Conservation (phyloP, 2,888 invertebrate genomes). For the Pomacea canaliculata region DNA sequence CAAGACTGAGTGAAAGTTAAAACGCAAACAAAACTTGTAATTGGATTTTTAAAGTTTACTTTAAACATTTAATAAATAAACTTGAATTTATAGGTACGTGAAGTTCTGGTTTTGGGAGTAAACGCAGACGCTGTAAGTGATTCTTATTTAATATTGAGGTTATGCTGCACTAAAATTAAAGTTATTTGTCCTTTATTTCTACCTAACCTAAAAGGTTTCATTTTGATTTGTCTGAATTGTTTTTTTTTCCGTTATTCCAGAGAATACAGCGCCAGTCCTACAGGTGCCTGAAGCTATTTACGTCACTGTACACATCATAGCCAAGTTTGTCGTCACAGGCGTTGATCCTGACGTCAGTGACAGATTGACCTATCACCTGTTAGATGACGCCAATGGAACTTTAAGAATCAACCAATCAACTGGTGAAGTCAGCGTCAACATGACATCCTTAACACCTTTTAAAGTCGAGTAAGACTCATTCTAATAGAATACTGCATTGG, state of each 20-base stretch:
- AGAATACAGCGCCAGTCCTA: background rate
- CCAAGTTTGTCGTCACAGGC: background rate
- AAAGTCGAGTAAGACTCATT: background rate
- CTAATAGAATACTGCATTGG: too few species aligned
- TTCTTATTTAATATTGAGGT: background rate
- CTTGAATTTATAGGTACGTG: too few species aligned
- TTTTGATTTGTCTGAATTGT: background rate
- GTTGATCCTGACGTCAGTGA: background rate
- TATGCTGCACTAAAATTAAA: too few species aligned
- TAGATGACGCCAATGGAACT: background rate
- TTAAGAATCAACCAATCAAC: background rate
- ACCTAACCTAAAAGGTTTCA: too few species aligned
- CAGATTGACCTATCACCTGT: background rate
- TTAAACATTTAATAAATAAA: too few species aligned
- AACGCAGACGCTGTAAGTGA: background rate
- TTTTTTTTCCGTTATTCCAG: background rate
- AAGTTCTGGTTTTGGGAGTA: too few species aligned
- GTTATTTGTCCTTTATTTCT: too few species aligned
- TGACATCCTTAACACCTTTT: background rate
- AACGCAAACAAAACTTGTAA: too few species aligned
- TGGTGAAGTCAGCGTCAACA: background rate
- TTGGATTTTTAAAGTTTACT: too few species aligned
- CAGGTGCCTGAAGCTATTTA: background rate
- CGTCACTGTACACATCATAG: background rate
- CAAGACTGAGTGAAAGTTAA: too few species aligned